phyloP scores from a whole-genome alignment of 2,113 vertebrate species.

The Cisticola juncidis region DNA sequence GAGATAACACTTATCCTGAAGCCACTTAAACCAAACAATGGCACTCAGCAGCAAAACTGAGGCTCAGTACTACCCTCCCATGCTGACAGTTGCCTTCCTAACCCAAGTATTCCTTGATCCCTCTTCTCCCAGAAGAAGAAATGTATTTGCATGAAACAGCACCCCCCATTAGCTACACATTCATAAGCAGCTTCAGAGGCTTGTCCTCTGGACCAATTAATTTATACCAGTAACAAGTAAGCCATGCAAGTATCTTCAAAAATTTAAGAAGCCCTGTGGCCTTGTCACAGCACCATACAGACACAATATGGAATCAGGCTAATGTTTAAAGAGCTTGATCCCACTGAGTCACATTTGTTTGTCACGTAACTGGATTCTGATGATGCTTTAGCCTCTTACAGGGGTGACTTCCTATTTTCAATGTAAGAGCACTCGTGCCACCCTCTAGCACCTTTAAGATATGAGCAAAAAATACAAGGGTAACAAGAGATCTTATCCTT shows the following conservation, averaged over 20 bases:
- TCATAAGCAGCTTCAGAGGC: neutral
- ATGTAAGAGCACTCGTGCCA: neutral
- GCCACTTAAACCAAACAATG: neutral
- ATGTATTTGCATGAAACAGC: neutral
- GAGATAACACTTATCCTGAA: neutral
- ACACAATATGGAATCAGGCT: neutral
- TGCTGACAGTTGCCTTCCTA: fast-evolving
- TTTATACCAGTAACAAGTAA: neutral
- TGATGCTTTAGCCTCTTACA: neutral
- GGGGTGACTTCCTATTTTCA: neutral
- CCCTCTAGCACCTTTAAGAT: neutral
- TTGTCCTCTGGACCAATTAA: neutral
- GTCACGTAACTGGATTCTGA: neutral
- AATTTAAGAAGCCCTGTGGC: neutral
- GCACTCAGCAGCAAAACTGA: neutral
- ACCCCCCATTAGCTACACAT: neutral
- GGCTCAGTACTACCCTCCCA: neutral
- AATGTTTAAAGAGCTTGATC: neutral
- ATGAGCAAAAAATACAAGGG: neutral
- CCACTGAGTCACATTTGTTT: neutral
- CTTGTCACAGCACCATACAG: neutral
- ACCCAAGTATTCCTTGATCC: neutral
- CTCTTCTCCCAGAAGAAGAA: neutral
- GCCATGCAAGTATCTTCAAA: neutral
- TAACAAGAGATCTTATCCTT: neutral